Percentiles rank a stretch among this genome's conserved stretches.
These are phyloP conservation scores for Panthera tigris DNA, from an alignment of 2,113 vertebrate genomes.

Conservation along the genomic window DNA sequence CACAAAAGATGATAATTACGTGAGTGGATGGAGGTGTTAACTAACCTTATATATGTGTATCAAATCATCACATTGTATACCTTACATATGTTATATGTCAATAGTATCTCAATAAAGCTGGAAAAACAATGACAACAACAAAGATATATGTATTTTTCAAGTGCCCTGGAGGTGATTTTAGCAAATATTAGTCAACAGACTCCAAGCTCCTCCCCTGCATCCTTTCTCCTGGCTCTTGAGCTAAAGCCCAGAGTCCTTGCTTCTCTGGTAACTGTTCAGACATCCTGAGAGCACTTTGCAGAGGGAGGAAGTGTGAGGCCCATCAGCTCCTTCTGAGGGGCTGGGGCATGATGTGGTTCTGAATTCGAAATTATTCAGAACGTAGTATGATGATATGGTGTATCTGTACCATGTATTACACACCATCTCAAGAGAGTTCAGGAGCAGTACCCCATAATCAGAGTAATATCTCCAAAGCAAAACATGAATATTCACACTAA, in stretches of 20 bases:
- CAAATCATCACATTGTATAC: background rate
- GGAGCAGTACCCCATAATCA: background rate
- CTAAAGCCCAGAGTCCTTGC: background rate
- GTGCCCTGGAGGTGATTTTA: background rate
- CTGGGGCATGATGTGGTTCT: background rate
- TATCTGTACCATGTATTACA: background rate
- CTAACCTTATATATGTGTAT: background rate
- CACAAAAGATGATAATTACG: background rate
- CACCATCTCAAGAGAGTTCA: background rate
- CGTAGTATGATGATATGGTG: background rate
- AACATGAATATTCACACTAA: background rate
- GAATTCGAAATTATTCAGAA: conserved; percentile 25
- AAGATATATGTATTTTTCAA: background rate
- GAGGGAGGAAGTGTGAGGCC: background rate
- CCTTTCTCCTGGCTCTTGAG: background rate
- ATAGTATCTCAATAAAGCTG: background rate
- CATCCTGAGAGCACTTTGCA: background rate
- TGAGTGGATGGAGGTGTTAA: background rate
- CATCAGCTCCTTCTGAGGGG: background rate
- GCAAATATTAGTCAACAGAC: background rate
- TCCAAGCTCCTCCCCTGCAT: background rate
- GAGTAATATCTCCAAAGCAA: background rate
- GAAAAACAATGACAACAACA: background rate
- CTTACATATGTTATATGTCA: background rate
- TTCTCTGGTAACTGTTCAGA: background rate